Evolutionary conservation across 2,888 invertebrate genomes (phyloP).

Genomic region (Drosophila barbarae): DNA sequence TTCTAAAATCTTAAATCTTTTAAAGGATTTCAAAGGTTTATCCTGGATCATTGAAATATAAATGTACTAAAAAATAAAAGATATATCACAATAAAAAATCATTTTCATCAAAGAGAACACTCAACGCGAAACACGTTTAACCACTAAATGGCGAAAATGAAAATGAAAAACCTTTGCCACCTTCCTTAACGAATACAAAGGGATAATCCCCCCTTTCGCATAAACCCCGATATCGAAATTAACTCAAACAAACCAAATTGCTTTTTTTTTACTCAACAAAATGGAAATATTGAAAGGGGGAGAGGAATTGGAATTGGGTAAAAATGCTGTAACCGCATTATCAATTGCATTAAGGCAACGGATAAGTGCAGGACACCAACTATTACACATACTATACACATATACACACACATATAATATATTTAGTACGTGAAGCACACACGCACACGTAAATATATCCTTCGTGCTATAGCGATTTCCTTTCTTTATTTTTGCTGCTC

Average conservation of each 20-base stretch:
- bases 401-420: neutral
- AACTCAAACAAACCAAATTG: slow-evolving; percentile 32
- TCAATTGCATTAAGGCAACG: slow-evolving; percentile 35
- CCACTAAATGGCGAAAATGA: neutral
- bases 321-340: slow-evolving; percentile 32
- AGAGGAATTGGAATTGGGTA: neutral
- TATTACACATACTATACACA: neutral
- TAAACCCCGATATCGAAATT: slow-evolving; percentile 23
- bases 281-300: neutral
- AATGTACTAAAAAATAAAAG: neutral
- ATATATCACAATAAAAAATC: too few relatives aligned
- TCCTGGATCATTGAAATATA: too few relatives aligned
- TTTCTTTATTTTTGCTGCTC: slow-evolving; percentile 46
- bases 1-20: too few relatives aligned
- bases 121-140: neutral
- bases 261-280: slow-evolving; percentile 4
- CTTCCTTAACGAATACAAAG: slow-evolving; percentile 9
- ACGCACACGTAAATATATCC: slow-evolving; percentile 52
- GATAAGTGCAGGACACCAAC: slow-evolving; percentile 25
- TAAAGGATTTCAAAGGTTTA: too few relatives aligned
- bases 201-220: slow-evolving; percentile 24
- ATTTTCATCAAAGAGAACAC: neutral
- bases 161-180: neutral
- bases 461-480: slow-evolving; percentile 52
- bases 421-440: slow-evolving; percentile 13